phyloP scores from a whole-genome alignment of 2,797 vertebrate species.

The Chelmon rostratus region DNA sequence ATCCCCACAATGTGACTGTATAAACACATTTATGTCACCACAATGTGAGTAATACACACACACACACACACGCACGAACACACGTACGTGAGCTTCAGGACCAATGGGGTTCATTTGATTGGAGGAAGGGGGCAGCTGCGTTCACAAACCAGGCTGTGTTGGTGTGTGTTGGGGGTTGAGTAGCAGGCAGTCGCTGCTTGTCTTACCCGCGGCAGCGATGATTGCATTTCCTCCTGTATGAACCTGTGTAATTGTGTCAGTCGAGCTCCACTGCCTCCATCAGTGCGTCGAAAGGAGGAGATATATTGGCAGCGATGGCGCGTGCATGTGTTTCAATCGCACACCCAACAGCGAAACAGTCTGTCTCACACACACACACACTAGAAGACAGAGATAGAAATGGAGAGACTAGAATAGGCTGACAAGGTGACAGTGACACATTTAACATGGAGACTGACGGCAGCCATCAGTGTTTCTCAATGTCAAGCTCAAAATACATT shows the following conservation, averaged over 20 bases:
- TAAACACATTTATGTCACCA: slow-evolving; percentile 14
- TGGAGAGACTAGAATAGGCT: slow-evolving; percentile 53
- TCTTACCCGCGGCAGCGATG: slow-evolving; percentile 58
- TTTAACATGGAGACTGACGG: slow-evolving; percentile 59
- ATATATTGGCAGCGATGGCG: slow-evolving; percentile 42
- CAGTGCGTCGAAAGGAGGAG: slow-evolving; percentile 27
- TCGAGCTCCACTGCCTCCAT: slow-evolving; percentile 56
- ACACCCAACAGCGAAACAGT: slow-evolving; percentile 40
- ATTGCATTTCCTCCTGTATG: slow-evolving; percentile 64
- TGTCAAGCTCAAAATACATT: slow-evolving; percentile 42
- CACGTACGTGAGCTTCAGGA: slow-evolving; percentile 14
- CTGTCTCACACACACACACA: slow-evolving; percentile 18
- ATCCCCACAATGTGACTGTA: slow-evolving; percentile 4
- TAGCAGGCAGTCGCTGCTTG: slow-evolving; percentile 30
- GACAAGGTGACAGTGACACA: slow-evolving; percentile 70
- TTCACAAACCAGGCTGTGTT: slow-evolving; percentile 23
- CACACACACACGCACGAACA: slow-evolving; percentile 11
- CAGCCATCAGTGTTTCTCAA: slow-evolving; percentile 40
- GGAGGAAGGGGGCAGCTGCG: slow-evolving; percentile 31
- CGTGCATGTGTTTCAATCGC: slow-evolving; percentile 30
- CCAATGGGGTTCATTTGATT: slow-evolving; percentile 36
- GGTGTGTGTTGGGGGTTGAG: slow-evolving; percentile 24
- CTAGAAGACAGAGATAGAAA: slow-evolving; percentile 25
- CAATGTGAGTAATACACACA: neutral
- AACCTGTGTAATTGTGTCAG: slow-evolving; percentile 74